phyloP scores from a whole-genome alignment of 2,113 vertebrate genomes.

The Grallaria varia region DNA sequence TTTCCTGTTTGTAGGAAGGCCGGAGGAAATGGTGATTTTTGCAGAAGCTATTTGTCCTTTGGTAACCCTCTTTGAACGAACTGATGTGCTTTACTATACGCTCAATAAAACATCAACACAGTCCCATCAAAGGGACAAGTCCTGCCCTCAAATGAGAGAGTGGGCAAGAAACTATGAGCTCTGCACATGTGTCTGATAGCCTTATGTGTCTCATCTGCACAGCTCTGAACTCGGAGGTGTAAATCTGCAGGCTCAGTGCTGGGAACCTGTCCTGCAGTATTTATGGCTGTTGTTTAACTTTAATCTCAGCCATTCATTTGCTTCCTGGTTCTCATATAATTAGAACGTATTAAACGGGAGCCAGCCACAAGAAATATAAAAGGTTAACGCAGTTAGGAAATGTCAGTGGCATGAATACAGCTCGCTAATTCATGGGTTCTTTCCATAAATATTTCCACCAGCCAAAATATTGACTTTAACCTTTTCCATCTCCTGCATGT shows the following conservation, averaged over 20 bases:
- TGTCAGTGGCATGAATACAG: conserved; percentile 46
- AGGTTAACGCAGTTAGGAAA: conserved; percentile 59
- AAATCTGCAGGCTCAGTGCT: background rate
- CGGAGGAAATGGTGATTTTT: conserved; percentile 9
- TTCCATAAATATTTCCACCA: conserved; percentile 60
- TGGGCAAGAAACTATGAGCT: background rate
- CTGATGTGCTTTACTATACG: background rate
- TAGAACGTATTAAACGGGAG: conserved; percentile 59
- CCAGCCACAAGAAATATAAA: conserved; percentile 56
- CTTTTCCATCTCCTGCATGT: conserved; percentile 51
- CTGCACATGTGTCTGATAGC: background rate
- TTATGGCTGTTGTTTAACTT: conserved; percentile 43
- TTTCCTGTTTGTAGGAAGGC: background rate
- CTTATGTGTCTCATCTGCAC: background rate
- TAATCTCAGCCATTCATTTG: conserved; percentile 36
- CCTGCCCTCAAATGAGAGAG: background rate
- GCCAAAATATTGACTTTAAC: conserved; percentile 67
- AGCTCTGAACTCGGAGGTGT: background rate
- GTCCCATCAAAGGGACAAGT: conserved; percentile 18
- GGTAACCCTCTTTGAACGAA: background rate
- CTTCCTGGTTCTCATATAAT: conserved; percentile 55
- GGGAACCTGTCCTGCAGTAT: conserved; percentile 6
- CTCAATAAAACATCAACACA: fast-evolving
- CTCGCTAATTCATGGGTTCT: conserved; percentile 30
- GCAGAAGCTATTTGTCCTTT: background rate